Base-by-base conservation (phyloP, 2,888 invertebrate genomes). In the Deilephila porcellus region DNA sequence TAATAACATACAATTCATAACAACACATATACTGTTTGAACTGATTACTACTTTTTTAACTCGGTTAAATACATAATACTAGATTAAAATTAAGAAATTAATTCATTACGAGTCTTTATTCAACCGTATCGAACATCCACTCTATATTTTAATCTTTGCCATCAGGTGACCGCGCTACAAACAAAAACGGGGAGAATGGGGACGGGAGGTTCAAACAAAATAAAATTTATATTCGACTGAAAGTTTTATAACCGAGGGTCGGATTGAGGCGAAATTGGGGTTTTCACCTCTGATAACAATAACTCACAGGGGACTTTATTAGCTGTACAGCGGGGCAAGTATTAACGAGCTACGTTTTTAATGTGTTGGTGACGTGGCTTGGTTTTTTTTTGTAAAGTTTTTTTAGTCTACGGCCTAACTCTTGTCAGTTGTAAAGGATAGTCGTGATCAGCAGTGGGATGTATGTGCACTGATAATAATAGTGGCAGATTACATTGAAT, bases 241-340 rank as follows among this genome's bases (percentile, higher is more conserved):
- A 91, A 93, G 88, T 91, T 93, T 93, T 92, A 93, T 88, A 79
- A 86, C 79, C 74, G 76, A 84, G 88, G 89, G 85, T 84, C 86
- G 81, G 83, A 83, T 83, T 85, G 84, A 78, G 81, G 85, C 78
- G 83, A 86, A 89, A 87, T 86, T 85, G 86, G 88, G 90, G 89
- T 85, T 90, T 88, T 86, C 85, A 85, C 83, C 82, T 86, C 82
- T 88, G 88, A 90, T 87, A 87, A 88, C 84, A 83, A 92, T 93
- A 93, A 89, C 89, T 93, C 90, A 93, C 85, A 77, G 87, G 86
- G 82, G 84, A 89, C 86, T 92, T 92, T 93, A 92, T 92, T 91
- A 90, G 84, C 87, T 82, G 85, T n/a, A n/a, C 56, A n/a, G 56
- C 83, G 85, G 84, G 86, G 88, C 84, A 86, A 88, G 90, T 87